These are phyloP conservation scores for Drosophila pruinosa DNA, from an alignment of 1,140 invertebrate genomes.

Conservation along the genomic window DNA sequence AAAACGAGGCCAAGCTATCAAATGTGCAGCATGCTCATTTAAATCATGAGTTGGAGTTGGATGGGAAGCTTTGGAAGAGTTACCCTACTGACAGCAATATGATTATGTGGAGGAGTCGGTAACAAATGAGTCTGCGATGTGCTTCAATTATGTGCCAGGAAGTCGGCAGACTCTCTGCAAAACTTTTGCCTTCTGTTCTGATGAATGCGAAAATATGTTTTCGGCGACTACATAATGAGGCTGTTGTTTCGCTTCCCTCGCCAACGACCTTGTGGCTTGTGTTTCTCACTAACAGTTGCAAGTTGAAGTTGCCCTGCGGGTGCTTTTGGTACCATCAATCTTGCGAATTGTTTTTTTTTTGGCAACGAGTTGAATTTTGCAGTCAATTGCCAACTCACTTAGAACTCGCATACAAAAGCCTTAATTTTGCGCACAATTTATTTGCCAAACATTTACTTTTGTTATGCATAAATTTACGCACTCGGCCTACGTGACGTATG, in stretches of 20 bases:
- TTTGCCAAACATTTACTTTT: conserved; percentile 54
- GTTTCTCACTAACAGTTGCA: neutral
- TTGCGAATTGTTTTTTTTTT: conserved; percentile 13
- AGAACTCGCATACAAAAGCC: conserved; percentile 37
- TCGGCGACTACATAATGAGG: conserved; percentile 72
- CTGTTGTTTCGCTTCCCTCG: conserved; percentile 9
- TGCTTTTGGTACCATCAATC: conserved; percentile 51
- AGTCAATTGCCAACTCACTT: conserved; percentile 52
- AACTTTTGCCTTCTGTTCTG: conserved; percentile 69
- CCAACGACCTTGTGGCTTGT: neutral
- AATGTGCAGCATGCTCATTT: conserved; percentile 33
- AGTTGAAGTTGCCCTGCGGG: conserved; percentile 26
- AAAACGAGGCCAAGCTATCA: conserved; percentile 58
- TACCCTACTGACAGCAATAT: conserved; percentile 43
- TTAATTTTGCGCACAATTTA: conserved; percentile 71
- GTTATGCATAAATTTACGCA: conserved; percentile 39
- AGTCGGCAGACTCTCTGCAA: conserved; percentile 24
- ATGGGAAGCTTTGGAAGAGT: neutral
- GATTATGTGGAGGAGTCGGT: conserved; percentile 41
- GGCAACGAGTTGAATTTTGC: conserved; percentile 43
- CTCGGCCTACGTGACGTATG: conserved; percentile 43
- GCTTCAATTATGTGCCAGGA: conserved; percentile 72
- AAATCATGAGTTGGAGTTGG: neutral
- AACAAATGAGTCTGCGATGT: conserved; percentile 79
- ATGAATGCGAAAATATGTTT: conserved; percentile 79